Base-by-base conservation (phyloP, 37 sponge, comb jelly and placozoan species). In the Haliclona indistincta region DNA sequence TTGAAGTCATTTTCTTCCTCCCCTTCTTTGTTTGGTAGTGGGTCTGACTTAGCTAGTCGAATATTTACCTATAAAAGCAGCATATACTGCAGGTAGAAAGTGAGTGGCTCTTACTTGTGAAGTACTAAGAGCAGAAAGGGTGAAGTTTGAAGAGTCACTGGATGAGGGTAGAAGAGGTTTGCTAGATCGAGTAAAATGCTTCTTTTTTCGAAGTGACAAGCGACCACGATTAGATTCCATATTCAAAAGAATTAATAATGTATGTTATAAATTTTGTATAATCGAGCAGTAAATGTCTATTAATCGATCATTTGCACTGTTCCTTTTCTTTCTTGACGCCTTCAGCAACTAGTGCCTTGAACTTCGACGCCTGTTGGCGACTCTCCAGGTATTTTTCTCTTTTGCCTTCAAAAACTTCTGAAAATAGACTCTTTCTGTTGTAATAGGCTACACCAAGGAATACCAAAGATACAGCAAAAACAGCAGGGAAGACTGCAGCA, bases 381-480 rank as follows among this genome's bases (percentile, higher is more conserved):
- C 79, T 65, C 38, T 78, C 74, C 20, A 43, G 33, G 0, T 73
- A 67, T 51, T 66, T 63, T 44, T 62, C 4, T 32, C 38, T 35
- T 22, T 71, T 34, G 42, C 43, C 55, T 28, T 73, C 74, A 26
- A 63, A 61, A 15, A 78, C 43, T 67, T 78, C 86, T 34, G 74
- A 61, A 22, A 73, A 73, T 0, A 78, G 54, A 58, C 13, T 58
- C 6, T n/a, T 20, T 26, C 60, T 71, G 35, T 77, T 77, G 62
- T 64, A 53, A 42, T 82, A 88, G 3, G 67, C 78, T 26, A 56
- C 22, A 35, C 41, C 44, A 41, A 83, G 42, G 0, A 40, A 61
- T 19, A 88, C 22, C 36, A 88, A 67, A 58, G 63, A 36, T 30
- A 65, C 79, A 56, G 79, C 79, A 68, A 88, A 88, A 7, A 88